These are phyloP conservation scores for Leptothorax acervorum DNA, from an alignment of 2,888 invertebrate genomes.

Conservation along the genomic window DNA sequence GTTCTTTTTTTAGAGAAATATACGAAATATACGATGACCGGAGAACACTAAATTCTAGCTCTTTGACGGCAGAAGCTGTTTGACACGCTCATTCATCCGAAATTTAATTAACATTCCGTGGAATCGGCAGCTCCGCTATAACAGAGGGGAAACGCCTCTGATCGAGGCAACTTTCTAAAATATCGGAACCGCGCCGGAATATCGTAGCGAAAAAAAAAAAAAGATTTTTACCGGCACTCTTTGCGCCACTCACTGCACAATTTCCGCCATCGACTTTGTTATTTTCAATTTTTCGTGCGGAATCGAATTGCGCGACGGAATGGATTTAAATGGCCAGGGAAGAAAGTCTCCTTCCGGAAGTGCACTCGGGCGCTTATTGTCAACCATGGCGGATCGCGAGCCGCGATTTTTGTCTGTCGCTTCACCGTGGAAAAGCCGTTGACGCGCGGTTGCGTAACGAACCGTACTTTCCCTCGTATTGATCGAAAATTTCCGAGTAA, in stretches of 20 bases:
- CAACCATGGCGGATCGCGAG: background rate
- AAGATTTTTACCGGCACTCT: background rate
- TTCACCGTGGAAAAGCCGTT: conserved; percentile 14
- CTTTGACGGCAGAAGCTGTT: background rate
- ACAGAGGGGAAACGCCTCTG: conserved; percentile 23
- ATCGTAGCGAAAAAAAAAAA: background rate
- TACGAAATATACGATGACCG: background rate
- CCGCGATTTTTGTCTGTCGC: background rate
- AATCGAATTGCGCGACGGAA: background rate
- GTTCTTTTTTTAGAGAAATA: background rate
- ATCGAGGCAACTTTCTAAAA: conserved; percentile 58
- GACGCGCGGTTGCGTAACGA: conserved; percentile 13
- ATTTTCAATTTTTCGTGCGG: background rate
- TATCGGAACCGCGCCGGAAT: conserved; percentile 21
- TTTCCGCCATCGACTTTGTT: background rate
- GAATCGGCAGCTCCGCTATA: background rate
- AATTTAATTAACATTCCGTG: background rate
- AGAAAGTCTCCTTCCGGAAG: conserved; percentile 4
- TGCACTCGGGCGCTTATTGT: background rate
- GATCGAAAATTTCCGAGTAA: conserved; percentile 10
- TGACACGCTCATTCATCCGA: background rate
- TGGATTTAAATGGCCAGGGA: background rate
- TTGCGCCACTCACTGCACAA: background rate
- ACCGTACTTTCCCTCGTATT: background rate
- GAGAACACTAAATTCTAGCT: background rate